A percentile compares a stretch with the other conserved stretches of the same genome.
phyloP scores from a whole-genome alignment of 2,113 vertebrate genomes.

The Pavo muticus region DNA sequence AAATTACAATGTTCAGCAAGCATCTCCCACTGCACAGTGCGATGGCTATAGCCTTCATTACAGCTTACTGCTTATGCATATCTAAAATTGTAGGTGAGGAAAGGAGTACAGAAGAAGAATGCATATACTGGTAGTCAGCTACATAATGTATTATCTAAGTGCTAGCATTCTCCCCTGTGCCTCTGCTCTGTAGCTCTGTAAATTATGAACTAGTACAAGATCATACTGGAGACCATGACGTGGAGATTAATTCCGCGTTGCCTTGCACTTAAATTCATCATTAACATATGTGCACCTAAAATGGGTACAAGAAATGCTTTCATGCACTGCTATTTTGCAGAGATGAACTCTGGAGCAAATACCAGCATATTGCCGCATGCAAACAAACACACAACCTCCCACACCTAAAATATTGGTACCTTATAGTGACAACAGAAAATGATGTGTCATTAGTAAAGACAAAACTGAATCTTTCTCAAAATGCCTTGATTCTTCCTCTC shows the following conservation, averaged over 20 bases:
- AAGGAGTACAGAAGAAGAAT: background rate
- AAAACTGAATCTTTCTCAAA: background rate
- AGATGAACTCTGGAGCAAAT: background rate
- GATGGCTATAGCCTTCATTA: background rate
- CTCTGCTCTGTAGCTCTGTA: background rate
- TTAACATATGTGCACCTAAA: accelerated
- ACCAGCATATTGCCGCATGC: background rate
- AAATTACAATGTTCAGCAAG: background rate
- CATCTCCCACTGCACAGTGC: background rate
- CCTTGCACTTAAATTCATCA: accelerated
- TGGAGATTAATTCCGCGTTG: background rate
- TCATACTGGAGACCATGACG: background rate
- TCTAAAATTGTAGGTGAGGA: background rate
- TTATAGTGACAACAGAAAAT: background rate
- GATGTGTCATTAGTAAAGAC: accelerated
- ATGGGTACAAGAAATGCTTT: background rate
- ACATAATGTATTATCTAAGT: background rate
- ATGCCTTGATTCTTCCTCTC: background rate
- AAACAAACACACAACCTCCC: background rate
- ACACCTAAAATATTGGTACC: background rate
- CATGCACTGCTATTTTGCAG: background rate
- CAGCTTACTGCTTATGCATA: background rate
- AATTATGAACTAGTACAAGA: background rate
- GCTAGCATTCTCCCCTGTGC: background rate
- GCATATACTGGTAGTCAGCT: background rate